A percentile compares a stretch with the other conserved stretches of the same genome.
Evolutionary conservation across 2,888 invertebrate species (phyloP).

Genomic region (Parochlus steinenii): DNA sequence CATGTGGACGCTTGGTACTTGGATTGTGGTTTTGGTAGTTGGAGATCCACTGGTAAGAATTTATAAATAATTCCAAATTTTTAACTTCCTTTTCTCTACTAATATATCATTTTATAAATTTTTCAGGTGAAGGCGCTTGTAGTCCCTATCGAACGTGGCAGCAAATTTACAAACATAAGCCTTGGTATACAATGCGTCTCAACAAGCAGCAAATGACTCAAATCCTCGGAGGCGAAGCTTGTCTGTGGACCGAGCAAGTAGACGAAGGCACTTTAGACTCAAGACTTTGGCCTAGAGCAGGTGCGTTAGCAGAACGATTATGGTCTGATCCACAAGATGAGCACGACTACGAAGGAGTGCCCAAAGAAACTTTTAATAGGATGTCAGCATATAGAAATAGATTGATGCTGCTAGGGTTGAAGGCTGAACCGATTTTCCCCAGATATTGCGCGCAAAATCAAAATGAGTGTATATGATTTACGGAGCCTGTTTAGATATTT

Average conservation of each 20-base stretch:
- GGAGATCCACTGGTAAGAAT: slow-evolving; percentile 46
- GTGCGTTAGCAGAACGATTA: slow-evolving; percentile 61
- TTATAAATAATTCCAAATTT: neutral
- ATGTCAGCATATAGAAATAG: slow-evolving; percentile 30
- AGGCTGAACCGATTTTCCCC: slow-evolving; percentile 30
- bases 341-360: slow-evolving; percentile 25
- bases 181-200: slow-evolving; percentile 41
- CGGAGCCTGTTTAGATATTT: neutral
- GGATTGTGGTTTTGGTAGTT: slow-evolving; percentile 74
- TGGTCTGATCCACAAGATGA: slow-evolving; percentile 31
- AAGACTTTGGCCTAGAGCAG: slow-evolving; percentile 67
- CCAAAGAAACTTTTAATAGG: slow-evolving; percentile 28
- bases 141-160: slow-evolving; percentile 81
- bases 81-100: neutral
- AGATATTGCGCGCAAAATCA: slow-evolving; percentile 32
- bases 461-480: slow-evolving; percentile 29
- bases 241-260: slow-evolving; percentile 74
- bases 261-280: slow-evolving; percentile 56
- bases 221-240: slow-evolving; percentile 29
- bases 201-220: slow-evolving; percentile 24
- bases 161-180: slow-evolving; percentile 67
- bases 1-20: slow-evolving; percentile 82
- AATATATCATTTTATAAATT: neutral
- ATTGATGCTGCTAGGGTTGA: slow-evolving; percentile 27
- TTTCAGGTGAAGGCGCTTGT: slow-evolving; percentile 59